Base-by-base conservation (phyloP, 2,113 vertebrate species). In the Acrocephalus arundinaceus region DNA sequence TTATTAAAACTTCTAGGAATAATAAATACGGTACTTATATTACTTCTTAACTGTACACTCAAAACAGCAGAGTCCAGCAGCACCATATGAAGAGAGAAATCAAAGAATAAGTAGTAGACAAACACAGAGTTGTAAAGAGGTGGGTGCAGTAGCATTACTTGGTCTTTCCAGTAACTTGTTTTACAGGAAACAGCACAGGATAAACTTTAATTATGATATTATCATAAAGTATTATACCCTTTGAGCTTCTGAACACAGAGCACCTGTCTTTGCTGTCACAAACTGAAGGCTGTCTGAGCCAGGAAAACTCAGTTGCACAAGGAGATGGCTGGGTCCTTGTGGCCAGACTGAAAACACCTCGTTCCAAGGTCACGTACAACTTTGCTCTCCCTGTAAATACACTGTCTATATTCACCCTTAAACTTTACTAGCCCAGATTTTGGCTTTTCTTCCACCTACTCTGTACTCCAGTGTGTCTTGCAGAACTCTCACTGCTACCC, bases 11-110 rank as follows among this genome's bases (percentile, higher is more conserved):
- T 93, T 90, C 33, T 72, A 93, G 84, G 57, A 63, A 95, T 97
- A 96, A 97, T 98, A 98, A 98, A 97, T 98, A 98, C 45, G 63
- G 49, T 88, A 85, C 78, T 94, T 93, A 89, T 82, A 96, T 46
- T 94, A 95, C 79, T 97, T 97, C 93, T 95, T 87, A 96, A 89
- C 89, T 93, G 94, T 91, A 95, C 45, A 85, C 55, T 89, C 65
- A 35, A 54, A 96, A 71, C 43, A 85, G 61, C 76, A 71, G 78
- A 57, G 49, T 93, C 41, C 57, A 94, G 67, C 87, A 96, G 87
- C 94, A 96, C 86, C 78, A 58, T 61, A 57, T 23, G 27, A 96
- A 91, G 41, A 94, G 2, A 94, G 68, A 95, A 88, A 80, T 39
- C 4, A 21, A 39, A 90, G 54, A 86, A 68, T 6, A 87, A 35